These are phyloP conservation scores for Macrostomum lignano DNA, from an alignment of 1,140 invertebrate species.

Conservation along the genomic window DNA sequence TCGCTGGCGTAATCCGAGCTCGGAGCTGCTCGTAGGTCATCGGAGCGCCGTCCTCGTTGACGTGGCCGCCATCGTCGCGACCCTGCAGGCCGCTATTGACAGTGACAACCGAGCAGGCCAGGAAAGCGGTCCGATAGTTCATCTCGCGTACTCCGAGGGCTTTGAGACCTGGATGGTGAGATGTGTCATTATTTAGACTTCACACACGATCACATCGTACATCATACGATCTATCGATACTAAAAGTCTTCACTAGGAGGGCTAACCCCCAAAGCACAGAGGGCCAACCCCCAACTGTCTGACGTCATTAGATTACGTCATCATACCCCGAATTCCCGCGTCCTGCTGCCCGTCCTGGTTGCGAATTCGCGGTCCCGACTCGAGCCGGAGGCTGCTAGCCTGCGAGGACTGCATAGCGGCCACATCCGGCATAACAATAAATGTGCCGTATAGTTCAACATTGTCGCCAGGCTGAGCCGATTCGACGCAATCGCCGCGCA, in stretches of 20 bases:
- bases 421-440: slow-evolving; percentile 91
- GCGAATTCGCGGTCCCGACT: too few relatives aligned
- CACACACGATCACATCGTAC: slow-evolving; percentile 13
- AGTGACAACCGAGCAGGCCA: slow-evolving; percentile 62
- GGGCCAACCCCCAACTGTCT: too few relatives aligned
- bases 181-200: not conserved
- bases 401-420: too few relatives aligned
- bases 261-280: too few relatives aligned
- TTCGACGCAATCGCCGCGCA: slow-evolving; percentile 85
- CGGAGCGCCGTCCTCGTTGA: slow-evolving; percentile 14
- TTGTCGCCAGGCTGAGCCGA: slow-evolving; percentile 61
- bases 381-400: too few relatives aligned
- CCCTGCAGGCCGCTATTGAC: slow-evolving; percentile 38
- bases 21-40: slow-evolving; percentile 58
- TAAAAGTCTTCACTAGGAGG: too few relatives aligned
- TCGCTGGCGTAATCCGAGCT: slow-evolving; percentile 63
- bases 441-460: slow-evolving; percentile 75
- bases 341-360: too few relatives aligned
- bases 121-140: slow-evolving; percentile 71
- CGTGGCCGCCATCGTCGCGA: slow-evolving; percentile 8
- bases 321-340: too few relatives aligned
- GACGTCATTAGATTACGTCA: too few relatives aligned
- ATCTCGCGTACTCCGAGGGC: slow-evolving; percentile 75
- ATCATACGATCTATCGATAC: too few relatives aligned
- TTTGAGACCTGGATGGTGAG: slow-evolving; percentile 48